These are phyloP conservation scores for Mystacides longicornis DNA, from an alignment of 2,888 invertebrate species.

Conservation along the genomic window DNA sequence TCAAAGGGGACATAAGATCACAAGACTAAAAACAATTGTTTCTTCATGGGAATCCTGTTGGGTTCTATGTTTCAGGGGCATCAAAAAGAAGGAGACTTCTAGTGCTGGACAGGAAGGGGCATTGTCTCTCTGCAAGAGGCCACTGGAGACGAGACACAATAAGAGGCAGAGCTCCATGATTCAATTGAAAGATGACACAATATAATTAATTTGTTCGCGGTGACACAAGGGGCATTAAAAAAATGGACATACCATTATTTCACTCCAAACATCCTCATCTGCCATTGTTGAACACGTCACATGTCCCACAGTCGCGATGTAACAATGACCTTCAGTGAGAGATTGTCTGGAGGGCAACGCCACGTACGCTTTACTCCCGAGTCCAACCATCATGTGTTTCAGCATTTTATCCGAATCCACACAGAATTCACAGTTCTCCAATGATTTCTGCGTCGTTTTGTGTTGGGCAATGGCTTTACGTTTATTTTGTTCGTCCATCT, in stretches of 20 bases:
- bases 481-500: constrained; percentile 54
- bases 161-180: too few relatives aligned
- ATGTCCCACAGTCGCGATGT: constrained; percentile 80
- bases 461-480: constrained; percentile 68
- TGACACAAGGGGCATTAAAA: too few relatives aligned
- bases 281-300: constrained; percentile 68
- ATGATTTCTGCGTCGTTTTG: constrained; percentile 54
- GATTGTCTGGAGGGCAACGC: constrained; percentile 75
- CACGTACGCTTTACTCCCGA: constrained; percentile 77
- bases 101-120: too few relatives aligned
- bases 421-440: constrained; percentile 79
- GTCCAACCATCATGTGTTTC: constrained; percentile 78
- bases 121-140: too few relatives aligned
- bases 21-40: too few relatives aligned
- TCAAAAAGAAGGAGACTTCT: too few relatives aligned
- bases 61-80: too few relatives aligned
- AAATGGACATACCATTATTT: constrained; percentile 58
- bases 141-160: too few relatives aligned
- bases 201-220: too few relatives aligned
- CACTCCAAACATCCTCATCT: constrained; percentile 93
- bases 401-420: constrained; percentile 71
- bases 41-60: too few relatives aligned
- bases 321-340: constrained; percentile 76
- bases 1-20: too few relatives aligned
- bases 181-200: too few relatives aligned